Evolutionary conservation across 1,140 invertebrate genomes (phyloP), one percentile per base, ranked within the genome.

Genomic region (Cephus cinctus): DNA sequence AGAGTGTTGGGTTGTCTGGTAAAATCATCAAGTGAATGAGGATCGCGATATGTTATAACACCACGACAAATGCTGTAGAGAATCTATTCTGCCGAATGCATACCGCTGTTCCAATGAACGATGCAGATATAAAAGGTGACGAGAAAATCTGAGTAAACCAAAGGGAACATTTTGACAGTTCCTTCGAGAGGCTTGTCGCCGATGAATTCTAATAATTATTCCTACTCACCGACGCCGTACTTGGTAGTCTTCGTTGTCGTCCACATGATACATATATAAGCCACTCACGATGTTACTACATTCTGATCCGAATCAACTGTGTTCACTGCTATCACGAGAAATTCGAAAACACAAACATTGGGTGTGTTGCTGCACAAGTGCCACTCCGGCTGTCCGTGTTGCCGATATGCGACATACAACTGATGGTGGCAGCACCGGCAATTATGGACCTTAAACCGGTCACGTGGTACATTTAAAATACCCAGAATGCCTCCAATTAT

Each of bases 141-240:
- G 36, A 23, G 25, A 14, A 19, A 19, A 15, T 23, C 16, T 21
- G 4, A 12, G 16, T 12, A 19, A 18, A 12, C 18, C 12, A 18
- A 38, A 15, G 1, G 12, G 46, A 43, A 38, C 2, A 18, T 5
- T 46, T 50, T 42, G 47, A 50, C 38, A 50, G 42, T 5, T 43
- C 27, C n/a, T n/a, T n/a, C n/a, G n/a, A n/a, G n/a, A n/a, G n/a
- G n/a, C n/a, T n/a, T n/a, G n/a, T n/a, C n/a, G n/a, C n/a, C n/a
- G n/a, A n/a, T n/a, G n/a, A n/a, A n/a, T n/a, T n/a, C n/a, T n/a
- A n/a, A n/a, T n/a, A n/a, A n/a, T n/a, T n/a, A n/a, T n/a, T n/a
- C n/a, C n/a, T 39, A 81, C 81, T 81, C 69, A 83, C 82, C 82
- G 59, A 83, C 81, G 59, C 81, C 81, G 71, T 83, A 83, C 71